phyloP scores from a whole-genome alignment of 2,797 vertebrate species.

The Synanceia verrucosa region DNA sequence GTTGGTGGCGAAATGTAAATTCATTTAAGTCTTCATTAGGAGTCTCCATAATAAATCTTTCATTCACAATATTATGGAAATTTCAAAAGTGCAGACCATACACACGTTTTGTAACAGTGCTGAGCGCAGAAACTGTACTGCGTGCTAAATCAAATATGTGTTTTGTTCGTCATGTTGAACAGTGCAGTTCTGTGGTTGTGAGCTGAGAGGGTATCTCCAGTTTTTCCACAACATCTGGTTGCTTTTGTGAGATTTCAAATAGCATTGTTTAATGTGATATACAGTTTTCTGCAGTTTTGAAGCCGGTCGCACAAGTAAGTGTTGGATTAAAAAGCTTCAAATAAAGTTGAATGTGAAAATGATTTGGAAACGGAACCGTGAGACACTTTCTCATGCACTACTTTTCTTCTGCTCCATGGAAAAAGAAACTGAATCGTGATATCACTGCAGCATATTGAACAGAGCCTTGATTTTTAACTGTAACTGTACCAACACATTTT shows the following conservation, averaged over 20 bases:
- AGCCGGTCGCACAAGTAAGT: background rate
- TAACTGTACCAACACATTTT: background rate
- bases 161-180: constrained; percentile 27
- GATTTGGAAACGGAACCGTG: background rate
- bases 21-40: background rate
- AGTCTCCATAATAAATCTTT: background rate
- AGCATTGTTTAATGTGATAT: constrained; percentile 25
- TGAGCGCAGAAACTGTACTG: constrained; percentile 4
- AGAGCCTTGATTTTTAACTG: background rate
- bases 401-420: background rate
- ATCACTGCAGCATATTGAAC: background rate
- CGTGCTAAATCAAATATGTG: constrained; percentile 18
- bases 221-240: constrained; percentile 35
- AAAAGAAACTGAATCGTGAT: constrained; percentile 1
- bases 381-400: background rate
- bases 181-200: constrained; percentile 14
- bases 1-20: background rate
- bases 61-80: background rate
- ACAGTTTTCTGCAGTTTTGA: background rate
- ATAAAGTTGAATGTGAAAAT: constrained; percentile 3
- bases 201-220: constrained; percentile 26
- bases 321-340: constrained; percentile 27
- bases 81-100: background rate
- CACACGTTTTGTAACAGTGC: background rate
- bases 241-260: constrained; percentile 28